Base-by-base conservation (phyloP, 2,797 vertebrate genomes). In the Lepus oiostolus region DNA sequence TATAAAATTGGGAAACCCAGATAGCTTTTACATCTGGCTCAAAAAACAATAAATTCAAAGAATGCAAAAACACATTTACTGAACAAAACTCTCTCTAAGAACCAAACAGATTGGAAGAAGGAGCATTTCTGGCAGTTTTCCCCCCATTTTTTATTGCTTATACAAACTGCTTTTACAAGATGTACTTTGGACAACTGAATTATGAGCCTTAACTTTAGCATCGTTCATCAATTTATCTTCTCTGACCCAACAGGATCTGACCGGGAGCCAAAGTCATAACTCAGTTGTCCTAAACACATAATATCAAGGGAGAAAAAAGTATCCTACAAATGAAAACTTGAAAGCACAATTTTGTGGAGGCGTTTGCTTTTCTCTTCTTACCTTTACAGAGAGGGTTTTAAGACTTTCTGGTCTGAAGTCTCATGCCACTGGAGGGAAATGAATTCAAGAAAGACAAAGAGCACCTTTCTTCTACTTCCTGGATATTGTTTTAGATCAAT, bases 141-240 rank as follows among this genome's bases (percentile, higher is more conserved):
- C 35, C 2, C 72, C 38, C 14, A 71, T 17, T 4, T 4, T 68
- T 74, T 24, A 92, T 85, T 26, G 4, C 84, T 96, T 84, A 17
- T 52, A 95, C 35, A 96, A 97, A 90, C 71, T 96, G 80, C 47
- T 35, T 96, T 95, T 91, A 67, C 82, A 70, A 96, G 88, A 93
- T 84, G 19, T 84, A 65, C 85, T 96, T 91, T 17, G 32, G 88
- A 81, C 79, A 96, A 83, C 42, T 95, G 91, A 97, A 96, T 97
- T 96, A 95, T 54, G 32, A 96, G 68, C 42, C 96, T 94, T 47
- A 80, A 94, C 68, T 94, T 97, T 82, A 81, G 75, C 22, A 75
- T 50, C 96, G 92, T 85, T 94, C 85, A 93, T 82, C 76, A 77
- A 32, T 97, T 96, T 93, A 60, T 97, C 97, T 96, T 94, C 91